phyloP scores from a whole-genome alignment of 2,797 vertebrate genomes.

The Nothura maculosa region DNA sequence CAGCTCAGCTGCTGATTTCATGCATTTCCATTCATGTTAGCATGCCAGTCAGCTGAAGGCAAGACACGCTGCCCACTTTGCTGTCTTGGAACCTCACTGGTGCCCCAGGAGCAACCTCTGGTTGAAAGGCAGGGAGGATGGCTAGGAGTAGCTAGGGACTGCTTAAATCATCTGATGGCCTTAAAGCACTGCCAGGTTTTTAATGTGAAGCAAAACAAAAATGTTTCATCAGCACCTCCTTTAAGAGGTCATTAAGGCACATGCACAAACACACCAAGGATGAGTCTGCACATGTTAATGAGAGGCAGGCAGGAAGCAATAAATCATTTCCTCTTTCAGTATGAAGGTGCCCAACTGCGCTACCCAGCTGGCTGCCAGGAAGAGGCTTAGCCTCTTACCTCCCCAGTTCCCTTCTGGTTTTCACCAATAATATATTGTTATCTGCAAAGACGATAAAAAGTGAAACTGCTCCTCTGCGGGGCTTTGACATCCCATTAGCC shows the following conservation, averaged over 20 bases:
- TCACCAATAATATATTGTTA: not conserved
- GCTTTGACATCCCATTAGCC: not conserved
- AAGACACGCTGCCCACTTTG: too few relatives aligned
- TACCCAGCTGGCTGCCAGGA: not conserved
- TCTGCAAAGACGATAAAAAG: not conserved
- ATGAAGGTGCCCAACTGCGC: not conserved
- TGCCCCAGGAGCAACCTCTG: too few relatives aligned
- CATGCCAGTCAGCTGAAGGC: too few relatives aligned
- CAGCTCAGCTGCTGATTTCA: not conserved
- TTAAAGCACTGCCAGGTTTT: too few relatives aligned
- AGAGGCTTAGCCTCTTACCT: not conserved
- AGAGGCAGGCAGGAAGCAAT: not conserved
- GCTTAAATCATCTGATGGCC: too few relatives aligned
- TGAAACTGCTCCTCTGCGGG: not conserved
- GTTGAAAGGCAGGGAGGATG: too few relatives aligned
- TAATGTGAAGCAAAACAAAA: not conserved
- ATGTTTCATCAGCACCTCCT: not conserved
- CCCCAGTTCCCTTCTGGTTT: not conserved
- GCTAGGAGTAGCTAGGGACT: too few relatives aligned
- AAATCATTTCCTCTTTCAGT: not conserved
- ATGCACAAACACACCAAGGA: accelerated
- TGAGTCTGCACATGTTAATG: not conserved
- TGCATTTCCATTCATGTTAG: too few relatives aligned
- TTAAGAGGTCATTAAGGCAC: not conserved
- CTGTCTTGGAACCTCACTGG: too few relatives aligned